phyloP scores from a whole-genome alignment of 2,888 invertebrate species.

The Crocallis elinguaria region DNA sequence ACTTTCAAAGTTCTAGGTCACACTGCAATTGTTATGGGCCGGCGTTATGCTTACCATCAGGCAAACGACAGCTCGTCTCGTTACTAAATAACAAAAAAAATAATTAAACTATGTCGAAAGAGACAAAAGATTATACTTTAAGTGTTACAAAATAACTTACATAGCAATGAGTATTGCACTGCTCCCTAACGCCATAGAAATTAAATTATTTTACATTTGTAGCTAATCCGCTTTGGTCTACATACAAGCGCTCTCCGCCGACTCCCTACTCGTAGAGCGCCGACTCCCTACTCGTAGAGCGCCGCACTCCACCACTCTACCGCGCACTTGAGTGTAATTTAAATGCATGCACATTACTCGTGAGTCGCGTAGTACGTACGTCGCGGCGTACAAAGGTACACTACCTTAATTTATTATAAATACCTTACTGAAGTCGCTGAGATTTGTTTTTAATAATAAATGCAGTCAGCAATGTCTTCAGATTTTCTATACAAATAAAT shows the following conservation, averaged over 20 bases:
- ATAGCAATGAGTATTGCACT: not conserved
- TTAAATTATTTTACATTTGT: conserved; percentile 1
- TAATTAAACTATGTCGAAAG: too few relatives aligned
- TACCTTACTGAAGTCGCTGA: conserved; percentile 50
- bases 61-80: too few relatives aligned
- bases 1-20: too few relatives aligned
- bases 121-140: too few relatives aligned
- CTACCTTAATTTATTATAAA: conserved; percentile 68
- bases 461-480: conserved; percentile 15
- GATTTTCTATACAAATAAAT: too few relatives aligned
- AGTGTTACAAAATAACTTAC: not conserved
- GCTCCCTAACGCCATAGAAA: not conserved
- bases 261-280: not conserved
- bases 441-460: conserved; percentile 38
- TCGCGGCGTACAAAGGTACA: conserved; percentile 53
- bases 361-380: too few relatives aligned
- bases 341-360: conserved; percentile 75
- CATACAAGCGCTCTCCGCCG: not conserved
- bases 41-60: too few relatives aligned
- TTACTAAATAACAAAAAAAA: too few relatives aligned
- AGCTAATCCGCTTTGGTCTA: conserved; percentile 4
- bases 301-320: conserved; percentile 6
- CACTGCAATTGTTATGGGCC: too few relatives aligned
- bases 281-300: conserved; percentile 1
- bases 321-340: conserved; percentile 71